Evolutionary conservation across 2,888 invertebrate genomes (phyloP).

Genomic region (Epinotia demarniana): DNA sequence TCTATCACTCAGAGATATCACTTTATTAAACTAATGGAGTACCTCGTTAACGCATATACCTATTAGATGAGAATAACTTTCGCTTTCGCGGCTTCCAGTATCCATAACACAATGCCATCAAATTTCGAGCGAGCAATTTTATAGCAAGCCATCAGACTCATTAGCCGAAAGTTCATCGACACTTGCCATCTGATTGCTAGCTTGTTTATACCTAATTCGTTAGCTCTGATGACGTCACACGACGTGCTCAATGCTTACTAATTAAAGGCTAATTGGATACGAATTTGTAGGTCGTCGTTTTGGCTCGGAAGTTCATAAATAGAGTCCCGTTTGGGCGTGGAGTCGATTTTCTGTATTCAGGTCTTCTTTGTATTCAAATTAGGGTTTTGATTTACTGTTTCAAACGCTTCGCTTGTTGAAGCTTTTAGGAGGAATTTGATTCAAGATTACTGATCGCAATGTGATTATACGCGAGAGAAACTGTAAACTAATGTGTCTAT

Average conservation of each 20-base stretch:
- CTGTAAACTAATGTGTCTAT: too few relatives aligned
- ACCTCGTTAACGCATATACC: constrained; percentile 10
- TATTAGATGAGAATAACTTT: constrained; percentile 12
- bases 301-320: constrained; percentile 4
- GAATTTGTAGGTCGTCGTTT: constrained; percentile 49
- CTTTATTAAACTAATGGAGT: neutral
- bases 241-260: constrained; percentile 53
- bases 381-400: neutral
- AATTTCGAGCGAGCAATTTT: constrained; percentile 55
- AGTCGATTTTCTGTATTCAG: constrained; percentile 18
- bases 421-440: neutral
- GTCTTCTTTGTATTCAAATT: constrained; percentile 13
- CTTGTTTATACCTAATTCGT: constrained; percentile 54
- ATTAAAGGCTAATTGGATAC: constrained; percentile 55
- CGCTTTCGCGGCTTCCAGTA: neutral
- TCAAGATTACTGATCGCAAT: neutral
- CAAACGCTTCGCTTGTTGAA: neutral
- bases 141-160: constrained; percentile 60
- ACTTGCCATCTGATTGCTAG: constrained; percentile 57
- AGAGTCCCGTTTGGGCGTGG: constrained; percentile 3
- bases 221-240: constrained; percentile 52
- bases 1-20: neutral
- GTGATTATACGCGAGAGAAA: neutral
- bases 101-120: constrained; percentile 28
- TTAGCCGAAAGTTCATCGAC: constrained; percentile 50